These are phyloP conservation scores for Drosophila peninsularis DNA, from an alignment of 2,888 invertebrate genomes.

Conservation along the genomic window DNA sequence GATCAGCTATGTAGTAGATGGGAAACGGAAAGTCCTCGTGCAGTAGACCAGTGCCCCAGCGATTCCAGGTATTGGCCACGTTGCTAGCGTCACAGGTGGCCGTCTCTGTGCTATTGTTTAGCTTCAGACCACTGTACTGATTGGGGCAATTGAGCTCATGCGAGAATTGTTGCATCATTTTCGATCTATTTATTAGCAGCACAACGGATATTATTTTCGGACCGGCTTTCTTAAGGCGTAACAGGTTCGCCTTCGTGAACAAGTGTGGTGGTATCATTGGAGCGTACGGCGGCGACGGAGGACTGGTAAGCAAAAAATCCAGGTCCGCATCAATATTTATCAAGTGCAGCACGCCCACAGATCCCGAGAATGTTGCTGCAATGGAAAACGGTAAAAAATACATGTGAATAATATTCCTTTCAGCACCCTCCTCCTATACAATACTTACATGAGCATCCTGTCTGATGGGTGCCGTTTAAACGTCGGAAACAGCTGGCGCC, in stretches of 20 bases:
- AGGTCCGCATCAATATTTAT: conserved; percentile 88
- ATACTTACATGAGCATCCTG: conserved; percentile 95
- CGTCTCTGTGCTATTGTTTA: conserved; percentile 81
- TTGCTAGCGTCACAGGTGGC: conserved; percentile 83
- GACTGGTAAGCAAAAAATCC: conserved; percentile 89
- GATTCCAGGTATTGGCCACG: conserved; percentile 89
- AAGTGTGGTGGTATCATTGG: conserved; percentile 89
- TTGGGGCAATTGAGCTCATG: conserved; percentile 94
- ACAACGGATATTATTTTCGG: conserved; percentile 88
- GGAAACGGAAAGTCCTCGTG: conserved; percentile 94
- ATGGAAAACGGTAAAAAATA: neutral
- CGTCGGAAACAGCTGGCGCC: conserved; percentile 94
- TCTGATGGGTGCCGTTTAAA: conserved; percentile 97
- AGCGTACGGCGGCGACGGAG: conserved; percentile 92
- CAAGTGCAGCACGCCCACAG: conserved; percentile 93
- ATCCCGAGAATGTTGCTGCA: conserved; percentile 87
- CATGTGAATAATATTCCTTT: neutral
- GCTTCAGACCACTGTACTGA: conserved; percentile 87
- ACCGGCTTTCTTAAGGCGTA: conserved; percentile 85
- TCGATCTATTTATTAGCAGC: conserved; percentile 85
- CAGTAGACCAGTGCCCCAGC: conserved; percentile 90
- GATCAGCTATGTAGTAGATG: conserved; percentile 89
- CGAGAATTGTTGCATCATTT: conserved; percentile 84
- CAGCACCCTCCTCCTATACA: too few species aligned
- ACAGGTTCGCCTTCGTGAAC: conserved; percentile 87